Evolutionary conservation across 2,113 vertebrate genomes (phyloP).

Genomic region (Cololabis saira): DNA sequence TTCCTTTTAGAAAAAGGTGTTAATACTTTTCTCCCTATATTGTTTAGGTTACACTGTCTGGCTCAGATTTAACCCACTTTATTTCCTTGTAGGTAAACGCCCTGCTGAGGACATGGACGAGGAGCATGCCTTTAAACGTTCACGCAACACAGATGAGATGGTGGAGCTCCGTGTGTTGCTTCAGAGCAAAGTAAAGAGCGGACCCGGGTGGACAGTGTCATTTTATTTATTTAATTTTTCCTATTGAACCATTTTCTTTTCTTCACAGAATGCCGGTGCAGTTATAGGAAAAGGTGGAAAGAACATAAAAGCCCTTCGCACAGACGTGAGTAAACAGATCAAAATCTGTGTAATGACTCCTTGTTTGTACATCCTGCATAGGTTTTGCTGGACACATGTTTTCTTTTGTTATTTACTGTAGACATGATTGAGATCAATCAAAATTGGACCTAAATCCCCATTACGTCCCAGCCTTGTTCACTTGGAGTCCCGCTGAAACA

Average conservation of each 20-base stretch:
- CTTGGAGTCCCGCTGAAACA: slow-evolving; percentile 5
- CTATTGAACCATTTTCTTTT: background rate
- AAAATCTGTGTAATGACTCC: slow-evolving; percentile 11
- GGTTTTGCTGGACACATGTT: background rate
- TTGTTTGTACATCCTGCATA: slow-evolving; percentile 18
- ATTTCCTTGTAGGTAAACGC: slow-evolving; percentile 88
- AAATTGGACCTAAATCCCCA: background rate
- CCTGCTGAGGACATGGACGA: slow-evolving; percentile 98
- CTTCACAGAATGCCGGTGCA: slow-evolving; percentile 92
- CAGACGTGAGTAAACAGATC: slow-evolving; percentile 92
- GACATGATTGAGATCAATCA: background rate
- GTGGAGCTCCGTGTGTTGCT: slow-evolving; percentile 96
- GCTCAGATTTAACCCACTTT: background rate
- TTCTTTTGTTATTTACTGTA: background rate
- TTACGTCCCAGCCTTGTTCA: background rate
- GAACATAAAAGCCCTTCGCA: slow-evolving; percentile 98
- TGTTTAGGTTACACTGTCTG: background rate
- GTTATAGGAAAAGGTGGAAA: slow-evolving; percentile 99
- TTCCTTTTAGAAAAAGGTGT: no score
- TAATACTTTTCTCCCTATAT: background rate
- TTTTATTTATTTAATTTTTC: background rate
- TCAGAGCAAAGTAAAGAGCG: slow-evolving; percentile 93
- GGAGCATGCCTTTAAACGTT: slow-evolving; percentile 96
- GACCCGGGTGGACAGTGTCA: background rate
- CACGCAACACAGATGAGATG: slow-evolving; percentile 96